Conservation (phyloP, 92 coral and sea anemone species). For the Umimayanthus kanabou region DNA sequence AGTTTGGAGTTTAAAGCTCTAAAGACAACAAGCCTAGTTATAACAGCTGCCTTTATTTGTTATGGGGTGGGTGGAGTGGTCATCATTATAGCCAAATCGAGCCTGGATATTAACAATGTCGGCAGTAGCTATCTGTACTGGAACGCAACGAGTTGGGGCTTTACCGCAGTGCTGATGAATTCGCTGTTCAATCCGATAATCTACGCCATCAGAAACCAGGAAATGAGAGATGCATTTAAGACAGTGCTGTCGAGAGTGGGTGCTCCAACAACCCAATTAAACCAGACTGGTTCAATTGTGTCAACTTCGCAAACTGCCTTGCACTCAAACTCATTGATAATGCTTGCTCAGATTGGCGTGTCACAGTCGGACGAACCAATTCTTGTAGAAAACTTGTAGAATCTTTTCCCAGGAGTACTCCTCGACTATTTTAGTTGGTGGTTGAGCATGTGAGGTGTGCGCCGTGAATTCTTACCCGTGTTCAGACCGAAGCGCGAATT, state of each 20-base stretch:
- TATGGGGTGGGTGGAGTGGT: background rate
- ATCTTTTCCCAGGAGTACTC: background rate
- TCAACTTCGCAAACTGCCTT: background rate
- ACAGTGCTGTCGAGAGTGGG: background rate
- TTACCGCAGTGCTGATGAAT: background rate
- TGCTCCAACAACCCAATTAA: background rate
- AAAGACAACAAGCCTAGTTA: background rate
- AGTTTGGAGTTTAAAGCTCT: slow-evolving; percentile 19
- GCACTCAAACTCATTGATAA: background rate
- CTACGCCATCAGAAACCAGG: slow-evolving; percentile 5
- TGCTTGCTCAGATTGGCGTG: background rate
- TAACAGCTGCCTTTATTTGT: background rate
- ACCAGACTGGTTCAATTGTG: background rate
- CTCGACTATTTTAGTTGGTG: too few relatives aligned
- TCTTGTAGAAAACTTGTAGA: background rate
- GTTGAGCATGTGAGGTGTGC: too few relatives aligned
- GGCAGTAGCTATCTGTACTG: background rate
- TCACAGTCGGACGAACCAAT: background rate
- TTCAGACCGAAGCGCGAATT: too few relatives aligned
- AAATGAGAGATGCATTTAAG: slow-evolving; percentile 1
- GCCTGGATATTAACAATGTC: background rate
- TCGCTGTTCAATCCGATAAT: slow-evolving; percentile 16
- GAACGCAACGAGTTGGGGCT: slow-evolving; percentile 3
- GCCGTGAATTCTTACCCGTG: too few relatives aligned
- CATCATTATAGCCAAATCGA: background rate